Evolutionary conservation across 2,888 invertebrate genomes (phyloP).

Genomic region (Tuta absoluta): DNA sequence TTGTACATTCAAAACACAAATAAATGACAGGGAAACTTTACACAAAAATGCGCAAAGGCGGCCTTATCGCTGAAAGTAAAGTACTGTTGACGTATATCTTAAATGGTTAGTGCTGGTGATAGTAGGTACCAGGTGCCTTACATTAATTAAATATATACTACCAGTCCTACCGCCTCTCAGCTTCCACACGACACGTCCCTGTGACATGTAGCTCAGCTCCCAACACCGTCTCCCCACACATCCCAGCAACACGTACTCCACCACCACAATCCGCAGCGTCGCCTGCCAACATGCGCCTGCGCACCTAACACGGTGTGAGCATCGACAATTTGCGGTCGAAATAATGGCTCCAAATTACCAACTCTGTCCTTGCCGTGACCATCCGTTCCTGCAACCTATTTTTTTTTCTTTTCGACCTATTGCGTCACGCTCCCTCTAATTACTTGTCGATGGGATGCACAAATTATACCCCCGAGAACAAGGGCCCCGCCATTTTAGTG

Average conservation of each 20-base stretch:
- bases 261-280: conserved; percentile 13
- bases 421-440: conserved; percentile 73
- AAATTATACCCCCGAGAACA: conserved; percentile 72
- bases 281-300: conserved; percentile 4
- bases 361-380: conserved; percentile 69
- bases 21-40: too few relatives aligned
- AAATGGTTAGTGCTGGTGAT: too few relatives aligned
- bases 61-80: too few relatives aligned
- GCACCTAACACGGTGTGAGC: conserved; percentile 52
- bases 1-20: too few relatives aligned
- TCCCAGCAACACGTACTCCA: conserved; percentile 5
- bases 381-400: conserved; percentile 67
- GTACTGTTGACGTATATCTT: too few relatives aligned
- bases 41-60: too few relatives aligned
- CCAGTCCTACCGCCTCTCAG: too few relatives aligned
- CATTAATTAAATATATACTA: too few relatives aligned
- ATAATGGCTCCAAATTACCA: conserved; percentile 77
- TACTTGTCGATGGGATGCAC: conserved; percentile 71
- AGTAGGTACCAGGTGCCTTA: too few relatives aligned
- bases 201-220: too few relatives aligned
- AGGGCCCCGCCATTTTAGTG: conserved; percentile 49
- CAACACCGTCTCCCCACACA: background rate
- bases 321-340: conserved; percentile 67
- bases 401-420: conserved; percentile 33
- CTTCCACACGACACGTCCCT: too few relatives aligned